Evolutionary conservation across 2,113 vertebrate species (phyloP).

Genomic region (Neotragus pygmaeus): DNA sequence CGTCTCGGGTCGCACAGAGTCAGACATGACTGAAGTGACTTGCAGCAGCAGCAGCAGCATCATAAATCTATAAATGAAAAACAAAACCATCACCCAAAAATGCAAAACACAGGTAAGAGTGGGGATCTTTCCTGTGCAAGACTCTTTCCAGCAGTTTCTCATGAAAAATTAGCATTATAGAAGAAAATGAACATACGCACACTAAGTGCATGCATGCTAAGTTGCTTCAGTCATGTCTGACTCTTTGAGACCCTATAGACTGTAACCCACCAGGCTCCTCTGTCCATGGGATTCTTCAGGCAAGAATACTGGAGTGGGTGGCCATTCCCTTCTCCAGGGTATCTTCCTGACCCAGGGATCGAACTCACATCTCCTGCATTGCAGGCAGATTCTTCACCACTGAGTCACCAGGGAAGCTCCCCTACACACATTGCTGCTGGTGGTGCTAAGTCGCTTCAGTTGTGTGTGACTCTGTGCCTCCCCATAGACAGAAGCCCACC

Average conservation of each 20-base stretch:
- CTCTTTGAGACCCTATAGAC: background rate
- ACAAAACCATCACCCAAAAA: background rate
- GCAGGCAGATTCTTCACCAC: background rate
- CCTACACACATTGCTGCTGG: background rate
- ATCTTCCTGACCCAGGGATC: background rate
- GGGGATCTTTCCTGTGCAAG: background rate
- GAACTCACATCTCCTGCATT: background rate
- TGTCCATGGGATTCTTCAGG: background rate
- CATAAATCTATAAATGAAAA: background rate
- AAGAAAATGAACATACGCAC: background rate
- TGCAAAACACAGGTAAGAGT: background rate
- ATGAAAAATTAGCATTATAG: background rate
- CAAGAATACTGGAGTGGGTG: background rate
- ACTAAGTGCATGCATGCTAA: background rate
- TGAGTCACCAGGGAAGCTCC: background rate
- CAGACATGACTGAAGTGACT: too few species aligned
- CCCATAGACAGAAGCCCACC: too few species aligned
- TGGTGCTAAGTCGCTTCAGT: too few species aligned
- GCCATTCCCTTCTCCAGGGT: background rate
- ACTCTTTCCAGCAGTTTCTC: background rate
- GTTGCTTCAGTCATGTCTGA: background rate
- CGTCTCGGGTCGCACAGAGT: too few species aligned
- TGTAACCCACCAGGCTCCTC: background rate
- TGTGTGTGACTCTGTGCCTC: fast-evolving
- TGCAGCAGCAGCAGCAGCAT: too few species aligned